Evolutionary conservation across 2,797 vertebrate species (phyloP), one percentile per base, ranked within the genome.

Genomic region (Pipistrellus kuhlii): DNA sequence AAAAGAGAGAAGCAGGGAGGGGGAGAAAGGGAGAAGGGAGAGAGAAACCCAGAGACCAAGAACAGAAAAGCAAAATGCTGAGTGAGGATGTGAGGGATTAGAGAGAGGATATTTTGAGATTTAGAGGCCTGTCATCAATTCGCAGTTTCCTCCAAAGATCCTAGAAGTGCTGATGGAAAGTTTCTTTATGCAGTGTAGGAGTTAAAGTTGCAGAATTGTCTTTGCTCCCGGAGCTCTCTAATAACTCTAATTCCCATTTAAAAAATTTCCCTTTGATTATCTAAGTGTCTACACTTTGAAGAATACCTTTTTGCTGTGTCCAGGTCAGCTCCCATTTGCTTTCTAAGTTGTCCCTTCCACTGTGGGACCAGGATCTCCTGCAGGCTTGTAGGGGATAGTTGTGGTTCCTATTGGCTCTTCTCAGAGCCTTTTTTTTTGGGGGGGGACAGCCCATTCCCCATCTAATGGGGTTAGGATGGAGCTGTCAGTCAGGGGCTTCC

Each of bases 31-130:
- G n/a, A 68, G 14, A 21, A 27, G 32, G 10, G 0, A n/a, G 27
- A 55, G 55, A 44, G 51, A 27, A 27, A 55, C 9, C 7, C 10
- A 7, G 68, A 51, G n/a, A 91, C 21, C 0, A 46, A 73, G 64
- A 94, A 88, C 44, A 85, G 93, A 88, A 83, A 88, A 48, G 69
- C 57, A 55, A 75, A 83, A 94, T 80, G 92, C 35, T 35, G n/a
- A 88, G 15, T 53, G 72, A 85, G 77, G 44, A 76, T 62, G 27
- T 64, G 92, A 86, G 53, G 64, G 72, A 72, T 72, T 15, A 84
- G 78, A 57, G 21, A 78, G 85, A 78, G 41, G 23, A 48, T 23
- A 27, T 15, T 87, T 30, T 82, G 46, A 73, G 35, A 71, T 17
- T 48, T 41, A 30, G 3, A 81, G 30, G 14, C 11, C 35, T 9